Percentiles rank a stretch among this genome's conserved stretches.
Evolutionary conservation across 1,140 invertebrate species (phyloP).

Genomic region (Aleiodes sp.): DNA sequence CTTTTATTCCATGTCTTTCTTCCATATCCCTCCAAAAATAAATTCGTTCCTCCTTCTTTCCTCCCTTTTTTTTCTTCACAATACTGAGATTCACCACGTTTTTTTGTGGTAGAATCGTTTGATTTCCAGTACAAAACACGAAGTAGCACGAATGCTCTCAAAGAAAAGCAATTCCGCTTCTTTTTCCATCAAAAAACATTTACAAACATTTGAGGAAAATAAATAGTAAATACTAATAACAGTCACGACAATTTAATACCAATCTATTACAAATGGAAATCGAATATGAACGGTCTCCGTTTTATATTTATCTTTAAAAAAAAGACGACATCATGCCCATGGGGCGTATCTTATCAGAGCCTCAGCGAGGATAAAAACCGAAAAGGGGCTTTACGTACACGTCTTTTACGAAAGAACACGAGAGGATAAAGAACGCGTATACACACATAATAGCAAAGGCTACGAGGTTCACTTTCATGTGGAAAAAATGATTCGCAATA

Average conservation of each 20-base stretch:
- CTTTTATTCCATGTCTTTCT: background rate
- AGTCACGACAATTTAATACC: too few species aligned
- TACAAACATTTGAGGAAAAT: too few species aligned
- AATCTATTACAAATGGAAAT: background rate
- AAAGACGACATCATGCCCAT: background rate
- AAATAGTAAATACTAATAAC: too few species aligned
- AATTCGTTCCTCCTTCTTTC: background rate
- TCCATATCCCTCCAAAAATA: background rate
- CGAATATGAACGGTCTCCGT: background rate
- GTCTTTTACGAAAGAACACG: slow-evolving; percentile 9
- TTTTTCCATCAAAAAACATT: too few species aligned
- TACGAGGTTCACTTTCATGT: slow-evolving; percentile 53
- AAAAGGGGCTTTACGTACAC: background rate
- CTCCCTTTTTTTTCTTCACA: background rate
- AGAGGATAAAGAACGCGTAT: slow-evolving; percentile 9
- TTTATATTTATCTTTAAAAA: background rate
- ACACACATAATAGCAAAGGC: slow-evolving; percentile 12
- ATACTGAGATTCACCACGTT: too few species aligned
- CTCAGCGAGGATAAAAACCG: background rate
- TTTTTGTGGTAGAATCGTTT: too few species aligned
- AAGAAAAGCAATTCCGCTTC: too few species aligned
- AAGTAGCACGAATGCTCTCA: too few species aligned
- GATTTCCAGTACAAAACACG: too few species aligned
- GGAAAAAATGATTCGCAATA: slow-evolving; percentile 59
- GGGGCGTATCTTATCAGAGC: background rate